phyloP scores from a whole-genome alignment of 2,113 vertebrate species.

The Alligator mississippiensis region DNA sequence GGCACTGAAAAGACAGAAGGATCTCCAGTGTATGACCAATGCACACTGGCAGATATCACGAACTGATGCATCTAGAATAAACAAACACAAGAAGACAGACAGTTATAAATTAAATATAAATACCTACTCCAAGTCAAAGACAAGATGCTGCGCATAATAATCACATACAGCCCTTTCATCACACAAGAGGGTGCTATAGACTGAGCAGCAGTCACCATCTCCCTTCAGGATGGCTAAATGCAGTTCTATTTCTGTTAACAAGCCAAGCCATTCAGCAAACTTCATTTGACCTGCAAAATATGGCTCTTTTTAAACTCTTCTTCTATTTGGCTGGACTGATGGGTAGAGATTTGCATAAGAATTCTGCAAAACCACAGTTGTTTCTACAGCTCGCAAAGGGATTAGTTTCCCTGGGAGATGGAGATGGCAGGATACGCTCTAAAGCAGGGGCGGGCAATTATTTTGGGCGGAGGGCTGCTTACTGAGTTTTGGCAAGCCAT shows the following conservation, averaged over 20 bases:
- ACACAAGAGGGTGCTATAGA: neutral
- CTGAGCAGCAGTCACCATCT: neutral
- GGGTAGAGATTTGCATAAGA: too few relatives aligned
- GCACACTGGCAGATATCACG: accelerated
- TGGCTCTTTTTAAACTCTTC: neutral
- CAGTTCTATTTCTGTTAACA: neutral
- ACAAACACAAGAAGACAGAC: neutral
- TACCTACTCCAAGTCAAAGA: too few relatives aligned
- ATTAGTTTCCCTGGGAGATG: neutral
- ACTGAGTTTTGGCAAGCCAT: too few relatives aligned
- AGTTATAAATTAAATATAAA: neutral
- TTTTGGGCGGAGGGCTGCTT: too few relatives aligned
- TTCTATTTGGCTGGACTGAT: neutral
- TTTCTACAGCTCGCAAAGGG: neutral
- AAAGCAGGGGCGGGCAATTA: too few relatives aligned
- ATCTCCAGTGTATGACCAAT: accelerated
- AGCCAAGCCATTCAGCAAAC: neutral
- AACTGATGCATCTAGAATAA: neutral
- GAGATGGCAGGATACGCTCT: neutral
- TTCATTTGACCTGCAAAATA: neutral
- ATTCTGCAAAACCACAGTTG: neutral
- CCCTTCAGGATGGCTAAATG: neutral
- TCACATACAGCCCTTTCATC: neutral
- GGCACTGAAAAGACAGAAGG: neutral
- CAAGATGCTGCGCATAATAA: neutral